phyloP scores from a whole-genome alignment of 2,888 invertebrate genomes.

The Sarcophaga subvicina region DNA sequence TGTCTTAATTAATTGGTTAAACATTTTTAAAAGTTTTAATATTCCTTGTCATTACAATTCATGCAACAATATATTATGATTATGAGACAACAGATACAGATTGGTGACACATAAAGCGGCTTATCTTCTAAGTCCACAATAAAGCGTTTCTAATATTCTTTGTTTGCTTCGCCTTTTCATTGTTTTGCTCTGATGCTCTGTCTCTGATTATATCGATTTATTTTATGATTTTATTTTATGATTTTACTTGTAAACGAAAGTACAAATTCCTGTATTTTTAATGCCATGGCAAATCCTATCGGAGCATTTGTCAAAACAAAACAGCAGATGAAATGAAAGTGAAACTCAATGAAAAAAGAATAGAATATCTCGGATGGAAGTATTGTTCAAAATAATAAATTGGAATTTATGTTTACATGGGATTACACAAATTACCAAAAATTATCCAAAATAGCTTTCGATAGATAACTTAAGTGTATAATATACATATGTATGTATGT shows the following conservation, averaged over 20 bases:
- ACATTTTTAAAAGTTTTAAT: no score
- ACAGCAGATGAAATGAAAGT: not conserved
- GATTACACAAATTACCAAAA: conserved; percentile 58
- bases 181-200: no score
- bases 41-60: no score
- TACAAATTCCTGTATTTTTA: no score
- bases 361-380: conserved; percentile 16
- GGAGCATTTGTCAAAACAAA: not conserved
- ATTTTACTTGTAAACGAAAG: not conserved
- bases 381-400: conserved; percentile 56
- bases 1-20: no score
- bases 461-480: not conserved
- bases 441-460: conserved; percentile 45
- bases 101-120: conserved; percentile 56
- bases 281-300: no score
- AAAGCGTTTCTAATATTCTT: conserved; percentile 3
- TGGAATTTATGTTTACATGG: conserved; percentile 56
- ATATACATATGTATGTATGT: not conserved
- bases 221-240: not conserved
- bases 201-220: no score
- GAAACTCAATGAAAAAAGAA: not conserved
- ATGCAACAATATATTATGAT: no score
- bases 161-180: no score
- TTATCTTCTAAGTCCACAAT: conserved; percentile 42
- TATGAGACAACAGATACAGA: not conserved